Evolutionary conservation across 2,888 invertebrate genomes (phyloP).

Genomic region (Malacosoma neustria): DNA sequence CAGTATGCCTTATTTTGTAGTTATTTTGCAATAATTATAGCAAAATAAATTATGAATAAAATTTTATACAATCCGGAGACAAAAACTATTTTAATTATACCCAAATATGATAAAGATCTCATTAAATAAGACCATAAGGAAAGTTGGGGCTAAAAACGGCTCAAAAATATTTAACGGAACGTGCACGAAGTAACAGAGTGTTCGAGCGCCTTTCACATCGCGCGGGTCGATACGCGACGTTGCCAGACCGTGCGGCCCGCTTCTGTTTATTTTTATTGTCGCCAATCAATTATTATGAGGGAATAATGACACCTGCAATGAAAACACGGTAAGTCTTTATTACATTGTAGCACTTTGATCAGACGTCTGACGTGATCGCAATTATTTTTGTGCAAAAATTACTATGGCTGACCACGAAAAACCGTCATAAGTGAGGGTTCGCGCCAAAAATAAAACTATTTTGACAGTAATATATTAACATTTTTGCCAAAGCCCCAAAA

Average conservation of each 20-base stretch:
- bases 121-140: background rate
- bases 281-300: slow-evolving; percentile 50
- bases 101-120: background rate
- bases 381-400: too few relatives aligned
- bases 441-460: too few relatives aligned
- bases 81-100: background rate
- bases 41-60: background rate
- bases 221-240: slow-evolving; percentile 60
- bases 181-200: background rate
- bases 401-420: too few relatives aligned
- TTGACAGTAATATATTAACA: too few relatives aligned
- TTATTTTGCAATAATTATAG: too few relatives aligned
- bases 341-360: background rate
- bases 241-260: slow-evolving; percentile 44
- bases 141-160: background rate
- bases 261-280: slow-evolving; percentile 56
- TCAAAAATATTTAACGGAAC: background rate
- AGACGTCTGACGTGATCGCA: background rate
- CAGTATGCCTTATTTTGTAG: too few relatives aligned
- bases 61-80: too few relatives aligned
- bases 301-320: slow-evolving; percentile 37
- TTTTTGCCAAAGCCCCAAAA: too few relatives aligned
- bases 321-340: background rate
- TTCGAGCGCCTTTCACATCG: slow-evolving; percentile 13
- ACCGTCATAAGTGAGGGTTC: too few relatives aligned